A percentile compares a stretch with the other conserved stretches of the same genome.
Evolutionary conservation across 1,140 invertebrate species (phyloP).

Genomic region (Trichogramma pretiosum): DNA sequence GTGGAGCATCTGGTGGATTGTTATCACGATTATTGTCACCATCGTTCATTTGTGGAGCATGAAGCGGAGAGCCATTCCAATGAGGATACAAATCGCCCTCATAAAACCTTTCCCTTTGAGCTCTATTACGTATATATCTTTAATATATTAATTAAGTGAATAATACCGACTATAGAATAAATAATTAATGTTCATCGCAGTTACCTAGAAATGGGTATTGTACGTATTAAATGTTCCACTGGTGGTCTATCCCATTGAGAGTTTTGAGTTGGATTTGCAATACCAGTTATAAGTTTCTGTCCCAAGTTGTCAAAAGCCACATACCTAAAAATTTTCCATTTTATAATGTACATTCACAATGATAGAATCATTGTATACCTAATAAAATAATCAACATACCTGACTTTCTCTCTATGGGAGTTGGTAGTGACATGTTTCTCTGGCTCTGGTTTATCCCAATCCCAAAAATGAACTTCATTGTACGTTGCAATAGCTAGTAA

Average conservation of each 20-base stretch:
- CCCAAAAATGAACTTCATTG: conserved; percentile 84
- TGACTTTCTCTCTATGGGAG: conserved; percentile 68
- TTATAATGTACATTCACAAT: conserved; percentile 1
- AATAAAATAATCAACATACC: conserved; percentile 41
- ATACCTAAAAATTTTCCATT: conserved; percentile 55
- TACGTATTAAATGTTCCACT: conserved; percentile 25
- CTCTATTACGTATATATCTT: no score
- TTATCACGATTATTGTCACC: no score
- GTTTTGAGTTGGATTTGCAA: conserved; percentile 56
- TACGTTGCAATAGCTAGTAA: conserved; percentile 76
- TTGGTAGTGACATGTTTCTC: conserved; percentile 63
- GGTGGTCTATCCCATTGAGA: conserved; percentile 48
- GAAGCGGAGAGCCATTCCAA: no score
- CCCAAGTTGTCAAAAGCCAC: conserved; percentile 78
- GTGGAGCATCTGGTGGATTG: no score
- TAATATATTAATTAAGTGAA: no score
- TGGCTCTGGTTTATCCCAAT: conserved; percentile 72
- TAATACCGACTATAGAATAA: no score
- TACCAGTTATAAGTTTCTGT: conserved; percentile 76
- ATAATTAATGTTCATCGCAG: not conserved
- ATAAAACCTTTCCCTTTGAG: no score
- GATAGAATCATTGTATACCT: conserved; percentile 6
- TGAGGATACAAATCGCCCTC: no score
- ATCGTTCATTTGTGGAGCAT: no score
- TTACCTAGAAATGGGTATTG: conserved; percentile 22